These are phyloP conservation scores for Lasioglossum malachurum DNA, from an alignment of 2,888 invertebrate genomes.

Conservation along the genomic window DNA sequence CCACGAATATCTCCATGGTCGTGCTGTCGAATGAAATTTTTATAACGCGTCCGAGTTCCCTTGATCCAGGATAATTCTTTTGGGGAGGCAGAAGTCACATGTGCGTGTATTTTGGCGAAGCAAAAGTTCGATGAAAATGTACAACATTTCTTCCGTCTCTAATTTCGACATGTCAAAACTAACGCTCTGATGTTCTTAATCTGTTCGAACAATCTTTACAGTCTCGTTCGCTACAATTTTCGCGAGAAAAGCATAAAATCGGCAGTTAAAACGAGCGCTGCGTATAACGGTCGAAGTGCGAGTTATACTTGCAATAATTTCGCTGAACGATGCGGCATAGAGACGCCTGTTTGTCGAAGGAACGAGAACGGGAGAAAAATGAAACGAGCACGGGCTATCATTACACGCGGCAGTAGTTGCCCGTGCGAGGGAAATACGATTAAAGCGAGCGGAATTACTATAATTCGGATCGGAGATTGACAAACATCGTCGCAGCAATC, in stretches of 20 bases:
- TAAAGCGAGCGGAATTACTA: neutral
- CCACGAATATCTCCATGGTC: too few relatives aligned
- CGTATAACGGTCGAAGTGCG: neutral
- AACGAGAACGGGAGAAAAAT: neutral
- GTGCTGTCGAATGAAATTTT: neutral
- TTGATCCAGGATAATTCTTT: neutral
- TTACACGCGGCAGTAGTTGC: too few relatives aligned
- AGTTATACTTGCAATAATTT: neutral
- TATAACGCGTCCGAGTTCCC: neutral
- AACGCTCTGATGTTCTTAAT: neutral
- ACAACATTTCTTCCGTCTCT: too few relatives aligned
- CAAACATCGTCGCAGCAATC: neutral
- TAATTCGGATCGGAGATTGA: neutral
- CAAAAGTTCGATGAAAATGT: neutral
- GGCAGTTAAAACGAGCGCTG: neutral
- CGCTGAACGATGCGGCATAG: neutral
- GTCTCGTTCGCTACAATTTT: too few relatives aligned
- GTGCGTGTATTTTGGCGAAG: too few relatives aligned
- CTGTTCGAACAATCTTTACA: neutral
- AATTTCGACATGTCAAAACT: neutral
- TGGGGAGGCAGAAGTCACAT: too few relatives aligned
- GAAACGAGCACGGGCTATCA: neutral
- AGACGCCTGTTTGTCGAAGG: neutral
- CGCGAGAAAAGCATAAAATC: too few relatives aligned
- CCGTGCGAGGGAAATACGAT: neutral